Conservation (phyloP, 2,888 invertebrate genomes). For the Apantesis nais region DNA sequence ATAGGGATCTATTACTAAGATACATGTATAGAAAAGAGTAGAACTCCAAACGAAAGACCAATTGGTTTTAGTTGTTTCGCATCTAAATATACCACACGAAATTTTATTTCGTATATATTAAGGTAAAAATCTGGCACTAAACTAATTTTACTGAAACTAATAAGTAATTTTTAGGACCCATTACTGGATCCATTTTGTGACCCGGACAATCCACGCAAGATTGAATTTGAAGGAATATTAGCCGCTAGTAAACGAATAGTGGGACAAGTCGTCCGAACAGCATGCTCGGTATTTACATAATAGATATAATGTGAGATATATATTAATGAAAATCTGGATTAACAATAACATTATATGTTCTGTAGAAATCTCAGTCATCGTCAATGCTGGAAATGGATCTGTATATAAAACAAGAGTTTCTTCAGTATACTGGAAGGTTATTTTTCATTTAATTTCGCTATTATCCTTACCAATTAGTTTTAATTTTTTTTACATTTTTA, state of each 20-base stretch:
- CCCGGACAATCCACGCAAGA: conserved; percentile 72
- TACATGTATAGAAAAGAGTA: too few relatives aligned
- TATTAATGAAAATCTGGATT: background rate
- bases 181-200: conserved; percentile 75
- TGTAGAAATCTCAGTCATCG: conserved; percentile 92
- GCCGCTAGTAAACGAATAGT: conserved; percentile 89
- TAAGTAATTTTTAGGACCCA: conserved; percentile 54
- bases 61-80: too few relatives aligned
- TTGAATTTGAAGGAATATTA: conserved; percentile 88
- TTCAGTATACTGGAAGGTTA: conserved; percentile 96
- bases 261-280: conserved; percentile 86
- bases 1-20: too few relatives aligned
- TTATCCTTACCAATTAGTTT: too few relatives aligned
- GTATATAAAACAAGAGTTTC: conserved; percentile 96
- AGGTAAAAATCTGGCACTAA: too few relatives aligned
- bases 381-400: conserved; percentile 92
- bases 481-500: too few relatives aligned
- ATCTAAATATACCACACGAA: too few relatives aligned
- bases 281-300: conserved; percentile 77
- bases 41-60: too few relatives aligned
- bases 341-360: conserved; percentile 43
- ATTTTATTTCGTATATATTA: too few relatives aligned
- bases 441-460: background rate
- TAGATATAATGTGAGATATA: background rate
- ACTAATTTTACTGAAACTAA: background rate